Percentiles rank a stretch among this genome's conserved stretches.
phyloP scores from a whole-genome alignment of 53 echinoderm and acorn worm genomes.

The Arbacia lixula region DNA sequence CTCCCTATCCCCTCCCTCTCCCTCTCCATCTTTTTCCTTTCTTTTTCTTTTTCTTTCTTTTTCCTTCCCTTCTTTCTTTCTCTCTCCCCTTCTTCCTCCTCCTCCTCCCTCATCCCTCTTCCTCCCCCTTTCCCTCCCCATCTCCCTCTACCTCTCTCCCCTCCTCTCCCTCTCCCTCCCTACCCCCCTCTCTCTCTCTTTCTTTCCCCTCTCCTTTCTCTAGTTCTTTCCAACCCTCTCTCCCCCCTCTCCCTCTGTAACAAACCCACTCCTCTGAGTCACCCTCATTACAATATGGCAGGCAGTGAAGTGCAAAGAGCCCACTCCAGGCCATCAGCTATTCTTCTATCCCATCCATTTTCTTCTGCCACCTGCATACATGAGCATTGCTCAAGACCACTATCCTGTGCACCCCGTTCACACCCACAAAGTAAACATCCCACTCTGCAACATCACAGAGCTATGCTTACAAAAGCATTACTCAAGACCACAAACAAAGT shows the following conservation, averaged over 20 bases:
- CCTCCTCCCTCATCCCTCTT: neutral
- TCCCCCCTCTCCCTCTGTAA: neutral
- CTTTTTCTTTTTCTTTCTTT: neutral
- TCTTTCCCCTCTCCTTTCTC: neutral
- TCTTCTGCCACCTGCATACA: too few species aligned
- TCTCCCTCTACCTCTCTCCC: neutral
- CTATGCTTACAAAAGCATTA: too few species aligned
- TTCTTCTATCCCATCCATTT: too few species aligned
- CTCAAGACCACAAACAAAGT: too few species aligned
- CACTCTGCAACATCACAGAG: too few species aligned
- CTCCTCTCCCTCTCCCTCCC: neutral
- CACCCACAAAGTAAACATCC: too few species aligned
- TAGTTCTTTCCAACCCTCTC: neutral
- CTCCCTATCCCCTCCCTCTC: neutral
- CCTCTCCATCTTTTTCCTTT: neutral
- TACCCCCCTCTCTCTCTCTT: neutral
- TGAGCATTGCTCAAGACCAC: too few species aligned
- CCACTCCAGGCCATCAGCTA: too few species aligned
- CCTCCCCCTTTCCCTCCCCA: neutral
- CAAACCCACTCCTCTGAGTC: neutral
- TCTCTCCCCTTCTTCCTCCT: neutral
- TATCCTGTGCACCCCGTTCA: too few species aligned
- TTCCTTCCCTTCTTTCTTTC: neutral
- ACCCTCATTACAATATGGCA: too few species aligned
- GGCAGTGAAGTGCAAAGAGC: too few species aligned